Evolutionary conservation across 2,113 vertebrate genomes (phyloP), one percentile per base, ranked within the genome.

Genomic region (Mus pahari): DNA sequence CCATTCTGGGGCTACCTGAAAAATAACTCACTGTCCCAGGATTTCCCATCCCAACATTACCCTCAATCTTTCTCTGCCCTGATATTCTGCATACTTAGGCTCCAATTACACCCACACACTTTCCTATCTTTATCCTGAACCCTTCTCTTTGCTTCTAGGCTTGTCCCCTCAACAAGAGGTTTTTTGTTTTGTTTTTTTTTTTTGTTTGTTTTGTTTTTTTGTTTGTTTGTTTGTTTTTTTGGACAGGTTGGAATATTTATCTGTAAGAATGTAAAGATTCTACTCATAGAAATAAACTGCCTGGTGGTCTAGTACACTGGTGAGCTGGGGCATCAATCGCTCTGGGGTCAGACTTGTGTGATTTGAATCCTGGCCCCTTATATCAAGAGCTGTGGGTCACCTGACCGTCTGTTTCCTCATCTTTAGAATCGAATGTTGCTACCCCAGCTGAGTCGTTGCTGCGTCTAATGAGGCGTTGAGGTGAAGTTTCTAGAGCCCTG

Each of bases 31-130:
- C 5, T 13, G 10, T 62, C n/a, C 20, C 45, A 71, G 33, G 8
- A 79, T 39, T 53, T 22, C 62, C 16, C 1, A 24, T 0, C 22
- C 5, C 8, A 3, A 4, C 2, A 24, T 24, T 2, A 1, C 4
- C 5, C 7, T 66, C 16, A 12, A 22, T 45, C 17, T 66, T 64
- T 60, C 74, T 68, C 73, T 17, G 19, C 10, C 16, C 28, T 26
- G 64, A 4, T 3, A 4, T 0, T 20, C 22, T 3, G 48, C 6
- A 42, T 42, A 0, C 11, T 33, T 14, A 5, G 39, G 13, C 17
- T 96, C 28, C 26, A 7, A 53, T 71, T 58, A 9, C 42, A 78
- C 42, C 20, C 14, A 9, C n/a, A 1, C 0, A 5, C 2, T 28
- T 16, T 10, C 14, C 19, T 39, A 0, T 1, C 31, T 71, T 73